Evolutionary conservation across 2,888 invertebrate species (phyloP), one percentile per base, ranked within the genome.

Genomic region (Apodemia zela): DNA sequence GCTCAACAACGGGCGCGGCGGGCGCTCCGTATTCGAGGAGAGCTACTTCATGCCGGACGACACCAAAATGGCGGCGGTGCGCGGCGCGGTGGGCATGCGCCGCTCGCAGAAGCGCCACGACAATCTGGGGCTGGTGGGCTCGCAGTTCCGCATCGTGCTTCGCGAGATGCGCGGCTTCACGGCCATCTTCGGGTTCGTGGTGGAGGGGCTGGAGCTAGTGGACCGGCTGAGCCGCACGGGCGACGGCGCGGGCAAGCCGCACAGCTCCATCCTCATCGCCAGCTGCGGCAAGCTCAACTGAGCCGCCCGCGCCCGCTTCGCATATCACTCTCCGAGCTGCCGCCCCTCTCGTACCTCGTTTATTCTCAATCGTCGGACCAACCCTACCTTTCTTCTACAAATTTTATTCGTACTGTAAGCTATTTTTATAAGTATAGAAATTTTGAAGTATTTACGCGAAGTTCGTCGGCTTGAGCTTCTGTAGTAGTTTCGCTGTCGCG

Each of bases 111-210:
- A 95, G 81, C 93, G 96, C 35, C 96, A 95, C 86, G 96, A 96
- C 81, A 95, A 95, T 74, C 89, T 95, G 72, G 96, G 96, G 61
- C 94, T 96, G 93, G 96, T 96, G n/a, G 96, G 96, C 29, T 96
- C 96, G 65, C 96, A 96, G 83, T 97, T 96, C 87, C 94, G 96
- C 69, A 94, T 96, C 69, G 95, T 96, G 72, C 87, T 96, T 75
- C 95, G 95, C 72, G 96, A 96, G 80, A 96, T 96, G 95, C 93
- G 96, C 68, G 95, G 95, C 57, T 96, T 96, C 84, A 96, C 96
- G 6, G 96, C 95, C 54, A 96, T 96, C 70, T 96, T 97, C 80
- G 96, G 95, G 45, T 94, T 94, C 84, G 96, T 97, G 15, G 94
- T 96, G 72, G 96, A 96, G 75, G 96, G 96, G 18, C 90, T 96